Conservation (phyloP, 2,113 vertebrate genomes). For the Phalacrocorax pelagicus region DNA sequence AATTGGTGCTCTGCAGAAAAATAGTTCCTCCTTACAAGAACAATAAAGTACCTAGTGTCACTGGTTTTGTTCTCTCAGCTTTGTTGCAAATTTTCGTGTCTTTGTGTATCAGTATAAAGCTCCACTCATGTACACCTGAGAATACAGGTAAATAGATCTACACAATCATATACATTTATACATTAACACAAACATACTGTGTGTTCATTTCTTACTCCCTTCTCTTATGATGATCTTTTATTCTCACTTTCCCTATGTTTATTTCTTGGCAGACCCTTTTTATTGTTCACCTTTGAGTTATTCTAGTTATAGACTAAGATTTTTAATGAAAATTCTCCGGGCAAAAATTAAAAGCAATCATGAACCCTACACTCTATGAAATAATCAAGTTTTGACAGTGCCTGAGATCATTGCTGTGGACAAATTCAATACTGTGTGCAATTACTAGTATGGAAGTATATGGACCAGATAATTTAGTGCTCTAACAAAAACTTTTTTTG, state of each 20-base stretch:
- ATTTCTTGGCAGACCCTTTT: not conserved
- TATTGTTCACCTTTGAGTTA: not conserved
- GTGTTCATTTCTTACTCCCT: not conserved
- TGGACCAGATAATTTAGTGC: not conserved
- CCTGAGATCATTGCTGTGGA: not conserved
- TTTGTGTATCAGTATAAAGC: fast-evolving
- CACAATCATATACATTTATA: not conserved
- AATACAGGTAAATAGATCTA: not conserved
- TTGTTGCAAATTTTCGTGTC: not conserved
- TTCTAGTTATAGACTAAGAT: not conserved
- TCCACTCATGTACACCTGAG: not conserved
- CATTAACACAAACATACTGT: not conserved
- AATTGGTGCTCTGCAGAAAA: not conserved
- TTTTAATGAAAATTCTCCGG: not conserved
- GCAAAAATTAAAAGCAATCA: not conserved
- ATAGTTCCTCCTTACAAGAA: not conserved
- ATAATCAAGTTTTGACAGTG: not conserved
- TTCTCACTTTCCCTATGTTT: not conserved
- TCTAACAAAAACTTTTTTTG: fast-evolving
- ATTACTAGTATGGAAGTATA: not conserved
- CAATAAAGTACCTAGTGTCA: not conserved
- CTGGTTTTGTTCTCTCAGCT: not conserved
- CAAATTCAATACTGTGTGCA: not conserved
- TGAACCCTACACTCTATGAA: fast-evolving
- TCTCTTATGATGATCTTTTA: not conserved